Evolutionary conservation across 2,888 invertebrate species (phyloP), one percentile per base, ranked within the genome.

Genomic region (Agelastica alni): DNA sequence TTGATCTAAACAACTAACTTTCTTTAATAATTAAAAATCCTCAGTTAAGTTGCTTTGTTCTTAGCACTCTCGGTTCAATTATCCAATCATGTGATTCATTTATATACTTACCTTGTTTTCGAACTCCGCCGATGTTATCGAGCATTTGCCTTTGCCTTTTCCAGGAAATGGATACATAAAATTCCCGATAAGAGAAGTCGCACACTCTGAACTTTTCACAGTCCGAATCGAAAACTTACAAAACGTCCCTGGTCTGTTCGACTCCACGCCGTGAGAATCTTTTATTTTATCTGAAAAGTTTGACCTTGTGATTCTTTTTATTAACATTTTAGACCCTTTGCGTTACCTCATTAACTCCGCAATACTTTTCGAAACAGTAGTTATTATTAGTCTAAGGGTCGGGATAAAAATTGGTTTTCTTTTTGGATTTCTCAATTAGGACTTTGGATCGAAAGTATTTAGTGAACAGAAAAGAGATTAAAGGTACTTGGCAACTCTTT

Each of bases 131-230:
- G 37, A 20, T 41, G 18, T 41, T 31, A 31, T 28, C 31, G 31
- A 12, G 48, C 48, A 49, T 49, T 70, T 65, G 62, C 65, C 64
- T 41, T 13, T 34, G 55, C 59, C 56, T 56, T 52, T 57, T 52
- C 47, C 48, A 62, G 62, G 57, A 66, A 66, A 65, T 62, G 64
- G 63, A 64, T 64, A 61, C 60, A 54, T 64, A 65, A 62, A 62
- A 51, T 62, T 52, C 41, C 26, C 56, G 63, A 65, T 64, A 64
- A 67, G 60, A 60, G 56, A 46, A 58, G n/a, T 20, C 53, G 44
- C 56, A 58, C 18, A 20, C 54, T 56, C 52, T 56, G 45, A 60
- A 62, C 59, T 60, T 56, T 69, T 69, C 31, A 66, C 64, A 60
- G 67, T 66, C 65, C 67, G 63, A 68, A 70, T 69, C 67, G 39